A percentile compares a stretch with the other conserved stretches of the same genome.
phyloP scores from a whole-genome alignment of 2,113 vertebrate species.

The Chiloscyllium plagiosum region DNA sequence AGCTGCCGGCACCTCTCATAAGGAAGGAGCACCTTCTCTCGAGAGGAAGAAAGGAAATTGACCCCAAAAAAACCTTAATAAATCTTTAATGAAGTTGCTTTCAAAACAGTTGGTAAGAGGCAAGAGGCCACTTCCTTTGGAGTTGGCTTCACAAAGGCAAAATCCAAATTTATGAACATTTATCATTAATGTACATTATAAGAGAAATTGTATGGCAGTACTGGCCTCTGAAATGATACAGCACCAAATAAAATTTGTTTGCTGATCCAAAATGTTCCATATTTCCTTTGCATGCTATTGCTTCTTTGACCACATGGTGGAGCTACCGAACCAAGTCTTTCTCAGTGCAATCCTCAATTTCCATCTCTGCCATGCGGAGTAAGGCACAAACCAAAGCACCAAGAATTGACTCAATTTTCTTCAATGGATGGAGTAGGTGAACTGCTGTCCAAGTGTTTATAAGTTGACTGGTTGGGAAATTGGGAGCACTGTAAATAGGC shows the following conservation, averaged over 20 bases:
- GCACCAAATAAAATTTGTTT: constrained; percentile 11
- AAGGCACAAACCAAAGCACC: neutral
- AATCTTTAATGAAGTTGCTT: neutral
- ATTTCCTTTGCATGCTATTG: neutral
- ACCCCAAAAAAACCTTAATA: neutral
- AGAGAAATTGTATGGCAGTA: constrained; percentile 20
- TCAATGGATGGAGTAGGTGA: too few species aligned
- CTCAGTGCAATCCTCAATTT: neutral
- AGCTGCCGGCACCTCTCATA: neutral
- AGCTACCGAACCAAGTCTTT: neutral
- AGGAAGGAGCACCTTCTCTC: neutral
- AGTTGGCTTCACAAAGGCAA: neutral
- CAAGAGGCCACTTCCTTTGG: neutral
- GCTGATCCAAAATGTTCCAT: neutral
- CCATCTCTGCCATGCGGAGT: neutral
- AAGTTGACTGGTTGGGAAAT: too few species aligned
- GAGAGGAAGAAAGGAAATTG: neutral
- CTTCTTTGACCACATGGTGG: neutral
- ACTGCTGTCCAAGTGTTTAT: too few species aligned
- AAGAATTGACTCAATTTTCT: too few species aligned
- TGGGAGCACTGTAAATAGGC: neutral
- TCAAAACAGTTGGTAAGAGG: neutral
- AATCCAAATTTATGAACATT: constrained; percentile 21
- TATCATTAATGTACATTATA: neutral
- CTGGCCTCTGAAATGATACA: neutral